Evolutionary conservation across 2,113 vertebrate genomes (phyloP).

Genomic region (Cyanocitta stelleri): DNA sequence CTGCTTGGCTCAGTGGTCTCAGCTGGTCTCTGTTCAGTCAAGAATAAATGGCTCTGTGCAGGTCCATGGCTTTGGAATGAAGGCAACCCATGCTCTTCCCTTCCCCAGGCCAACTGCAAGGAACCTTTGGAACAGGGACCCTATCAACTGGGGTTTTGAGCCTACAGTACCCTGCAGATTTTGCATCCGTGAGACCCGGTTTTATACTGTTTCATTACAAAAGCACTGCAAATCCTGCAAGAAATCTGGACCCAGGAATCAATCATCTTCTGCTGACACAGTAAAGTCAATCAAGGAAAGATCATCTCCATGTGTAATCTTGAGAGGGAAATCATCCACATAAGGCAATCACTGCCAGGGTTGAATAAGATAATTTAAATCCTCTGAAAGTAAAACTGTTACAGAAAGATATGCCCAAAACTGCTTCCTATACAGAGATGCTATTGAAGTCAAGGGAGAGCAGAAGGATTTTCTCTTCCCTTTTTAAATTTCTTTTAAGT

Average conservation of each 20-base stretch:
- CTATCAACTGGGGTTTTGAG: not conserved
- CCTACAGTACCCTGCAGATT: not conserved
- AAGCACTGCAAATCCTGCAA: not conserved
- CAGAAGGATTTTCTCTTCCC: not conserved
- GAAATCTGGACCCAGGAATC: not conserved
- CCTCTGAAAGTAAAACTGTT: not conserved
- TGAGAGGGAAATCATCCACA: not conserved
- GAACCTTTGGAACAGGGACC: not conserved
- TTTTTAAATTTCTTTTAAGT: not conserved
- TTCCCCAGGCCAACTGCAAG: not conserved
- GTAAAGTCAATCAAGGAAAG: not conserved
- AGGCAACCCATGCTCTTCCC: not conserved
- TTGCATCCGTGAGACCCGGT: not conserved
- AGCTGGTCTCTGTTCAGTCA: not conserved
- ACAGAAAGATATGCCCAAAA: not conserved
- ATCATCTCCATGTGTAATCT: not conserved
- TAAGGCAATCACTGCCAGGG: not conserved
- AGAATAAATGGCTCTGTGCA: not conserved
- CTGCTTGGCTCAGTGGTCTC: not conserved
- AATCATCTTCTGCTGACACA: not conserved
- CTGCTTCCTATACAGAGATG: not conserved
- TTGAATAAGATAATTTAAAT: not conserved
- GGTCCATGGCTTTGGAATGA: rapidly evolving
- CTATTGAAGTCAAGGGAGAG: rapidly evolving
- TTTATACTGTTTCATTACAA: not conserved